A percentile compares a stretch with the other conserved stretches of the same genome.
Conservation (phyloP, 2,888 invertebrate genomes). For the Synergus laeviventris region DNA sequence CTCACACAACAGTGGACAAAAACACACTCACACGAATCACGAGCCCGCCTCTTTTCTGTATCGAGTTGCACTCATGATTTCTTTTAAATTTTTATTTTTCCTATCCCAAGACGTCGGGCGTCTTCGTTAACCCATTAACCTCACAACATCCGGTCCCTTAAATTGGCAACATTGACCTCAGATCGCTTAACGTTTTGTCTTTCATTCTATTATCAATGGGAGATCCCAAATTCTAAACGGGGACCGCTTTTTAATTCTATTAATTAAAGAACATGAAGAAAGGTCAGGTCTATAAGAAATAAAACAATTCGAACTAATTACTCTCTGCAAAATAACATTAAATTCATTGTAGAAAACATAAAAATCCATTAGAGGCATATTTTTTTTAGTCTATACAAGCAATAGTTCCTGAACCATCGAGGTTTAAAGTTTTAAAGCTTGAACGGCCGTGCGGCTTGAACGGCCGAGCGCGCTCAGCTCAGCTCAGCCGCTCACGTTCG, state of each 20-base stretch:
- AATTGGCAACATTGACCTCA: neutral
- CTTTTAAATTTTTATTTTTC: neutral
- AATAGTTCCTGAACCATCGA: too few relatives aligned
- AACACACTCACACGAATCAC: conserved; percentile 5
- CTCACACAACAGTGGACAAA: conserved; percentile 7
- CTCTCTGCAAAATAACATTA: too few relatives aligned
- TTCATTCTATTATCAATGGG: neutral
- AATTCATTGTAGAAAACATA: too few relatives aligned
- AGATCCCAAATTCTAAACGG: neutral
- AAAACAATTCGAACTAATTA: too few relatives aligned
- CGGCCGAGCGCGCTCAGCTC: too few relatives aligned
- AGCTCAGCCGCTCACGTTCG: too few relatives aligned
- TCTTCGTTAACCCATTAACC: conserved; percentile 38
- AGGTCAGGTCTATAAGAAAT: too few relatives aligned
- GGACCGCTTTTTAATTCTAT: neutral
- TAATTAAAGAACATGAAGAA: neutral
- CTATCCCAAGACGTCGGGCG: conserved; percentile 4
- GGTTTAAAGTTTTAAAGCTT: too few relatives aligned
- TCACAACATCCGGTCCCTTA: conserved; percentile 19
- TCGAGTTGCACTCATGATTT: conserved; percentile 14
- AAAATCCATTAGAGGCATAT: too few relatives aligned
- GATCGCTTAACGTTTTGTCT: neutral
- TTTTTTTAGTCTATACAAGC: too few relatives aligned
- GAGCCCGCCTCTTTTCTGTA: conserved; percentile 33
- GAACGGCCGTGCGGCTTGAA: too few relatives aligned